Base-by-base conservation (phyloP, 1,140 invertebrate species). In the Mya arenaria region DNA sequence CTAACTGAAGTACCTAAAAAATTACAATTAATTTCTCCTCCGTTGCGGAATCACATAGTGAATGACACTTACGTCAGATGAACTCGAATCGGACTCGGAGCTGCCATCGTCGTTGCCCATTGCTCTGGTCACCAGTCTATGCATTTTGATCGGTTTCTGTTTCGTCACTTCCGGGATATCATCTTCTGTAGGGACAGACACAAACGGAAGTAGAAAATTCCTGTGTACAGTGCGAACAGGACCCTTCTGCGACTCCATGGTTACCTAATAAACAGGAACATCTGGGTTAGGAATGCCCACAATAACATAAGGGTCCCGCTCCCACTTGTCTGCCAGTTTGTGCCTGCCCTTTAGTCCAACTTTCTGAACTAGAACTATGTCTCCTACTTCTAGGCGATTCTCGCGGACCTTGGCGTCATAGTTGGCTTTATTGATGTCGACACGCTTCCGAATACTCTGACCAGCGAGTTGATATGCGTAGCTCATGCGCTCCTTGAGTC, bases 321-420 rank as follows among this genome's bases (percentile, higher is more conserved):
- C n/a, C 74, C 74, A 78, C 30, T 37, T 78, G n/a, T 78, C 63
- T 15, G 25, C 74, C 15, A 55, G 60, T 34, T 78, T 69, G n/a
- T 69, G 65, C 41, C 41, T 78, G 25, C 60, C 62, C 23, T 48
- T 37, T 10, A 25, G 32, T n/a, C 6, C n/a, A 10, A 66, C 28
- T 48, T 36, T 48, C 17, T 55, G 39, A 10, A 78, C 63, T n/a
- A 78, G 39, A 37, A 78, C 60, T 58, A 23, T 48, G 44, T 78
- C 74, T 30, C 44, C 60, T 4, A 63, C 34, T 37, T 75, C 39
- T 28, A 65, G 23, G 19, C 17, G 28, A 4, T 56, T 63, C 19
- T 17, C 55, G 13, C 60, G 13, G 25, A 48, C 73, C 23, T 36
- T 41, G 37, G 8, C 28, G 60, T 77, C 37, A 65, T 63, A 75